Evolutionary conservation across 2,113 vertebrate species (phyloP).

Genomic region (Ramphastos sulfuratus): DNA sequence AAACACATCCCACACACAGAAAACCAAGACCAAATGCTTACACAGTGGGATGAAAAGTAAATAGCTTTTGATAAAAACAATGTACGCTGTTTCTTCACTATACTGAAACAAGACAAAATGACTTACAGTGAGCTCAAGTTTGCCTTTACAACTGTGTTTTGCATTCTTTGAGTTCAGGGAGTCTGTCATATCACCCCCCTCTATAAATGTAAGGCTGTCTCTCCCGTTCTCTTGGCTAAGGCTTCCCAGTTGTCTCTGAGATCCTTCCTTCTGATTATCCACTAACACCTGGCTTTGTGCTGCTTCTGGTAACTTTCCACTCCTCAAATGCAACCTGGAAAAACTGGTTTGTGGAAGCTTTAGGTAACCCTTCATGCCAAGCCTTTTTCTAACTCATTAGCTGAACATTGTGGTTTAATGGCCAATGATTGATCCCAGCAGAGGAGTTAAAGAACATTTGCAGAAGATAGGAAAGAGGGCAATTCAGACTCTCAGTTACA

Average conservation of each 20-base stretch:
- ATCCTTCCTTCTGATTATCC: background rate
- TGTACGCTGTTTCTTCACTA: background rate
- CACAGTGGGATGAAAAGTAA: background rate
- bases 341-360: constrained; percentile 56
- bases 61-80: background rate
- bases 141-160: background rate
- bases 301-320: constrained; percentile 61
- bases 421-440: background rate
- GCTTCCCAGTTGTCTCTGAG: background rate
- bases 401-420: background rate
- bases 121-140: background rate
- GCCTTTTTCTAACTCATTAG: background rate
- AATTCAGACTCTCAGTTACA: background rate
- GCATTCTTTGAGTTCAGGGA: background rate
- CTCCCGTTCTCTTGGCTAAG: background rate
- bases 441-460: background rate
- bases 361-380: constrained; percentile 26
- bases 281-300: background rate
- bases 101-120: background rate
- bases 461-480: background rate
- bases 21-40: background rate
- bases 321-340: constrained; percentile 34
- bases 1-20: background rate
- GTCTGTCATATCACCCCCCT: background rate
- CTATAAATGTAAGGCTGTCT: background rate